Conservation (phyloP, 2,113 vertebrate genomes). For the Morone saxatilis region DNA sequence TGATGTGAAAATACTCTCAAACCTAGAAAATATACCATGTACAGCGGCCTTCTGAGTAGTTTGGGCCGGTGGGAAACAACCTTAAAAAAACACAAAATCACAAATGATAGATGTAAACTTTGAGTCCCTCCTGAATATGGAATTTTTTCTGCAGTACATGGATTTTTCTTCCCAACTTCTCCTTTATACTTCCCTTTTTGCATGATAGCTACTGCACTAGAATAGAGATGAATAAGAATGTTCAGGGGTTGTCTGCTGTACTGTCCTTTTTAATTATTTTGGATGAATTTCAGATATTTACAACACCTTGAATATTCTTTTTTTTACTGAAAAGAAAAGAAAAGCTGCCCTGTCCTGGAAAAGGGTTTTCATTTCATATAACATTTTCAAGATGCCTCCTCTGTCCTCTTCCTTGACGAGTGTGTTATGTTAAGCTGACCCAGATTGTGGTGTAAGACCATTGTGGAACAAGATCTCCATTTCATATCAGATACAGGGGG, state of each 20-base stretch:
- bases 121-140: background rate
- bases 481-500: background rate
- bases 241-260: background rate
- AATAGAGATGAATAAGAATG: background rate
- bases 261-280: background rate
- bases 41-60: background rate
- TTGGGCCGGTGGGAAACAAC: background rate
- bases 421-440: slow-evolving; percentile 40
- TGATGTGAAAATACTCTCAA: slow-evolving; percentile 31
- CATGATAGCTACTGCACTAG: background rate
- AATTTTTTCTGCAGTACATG: background rate
- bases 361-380: slow-evolving; percentile 1
- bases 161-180: slow-evolving; percentile 26
- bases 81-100: background rate
- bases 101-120: background rate
- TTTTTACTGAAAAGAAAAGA: slow-evolving; percentile 2
- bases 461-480: slow-evolving; percentile 16
- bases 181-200: slow-evolving; percentile 23
- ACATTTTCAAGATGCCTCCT: slow-evolving; percentile 18
- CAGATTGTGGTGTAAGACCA: slow-evolving; percentile 24
- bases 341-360: background rate
- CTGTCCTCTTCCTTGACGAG: slow-evolving; percentile 18
- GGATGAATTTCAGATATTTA: background rate
- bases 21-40: background rate
- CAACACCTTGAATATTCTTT: background rate